phyloP scores from a whole-genome alignment of 1,140 invertebrate species.

The Drosophila suzukii region DNA sequence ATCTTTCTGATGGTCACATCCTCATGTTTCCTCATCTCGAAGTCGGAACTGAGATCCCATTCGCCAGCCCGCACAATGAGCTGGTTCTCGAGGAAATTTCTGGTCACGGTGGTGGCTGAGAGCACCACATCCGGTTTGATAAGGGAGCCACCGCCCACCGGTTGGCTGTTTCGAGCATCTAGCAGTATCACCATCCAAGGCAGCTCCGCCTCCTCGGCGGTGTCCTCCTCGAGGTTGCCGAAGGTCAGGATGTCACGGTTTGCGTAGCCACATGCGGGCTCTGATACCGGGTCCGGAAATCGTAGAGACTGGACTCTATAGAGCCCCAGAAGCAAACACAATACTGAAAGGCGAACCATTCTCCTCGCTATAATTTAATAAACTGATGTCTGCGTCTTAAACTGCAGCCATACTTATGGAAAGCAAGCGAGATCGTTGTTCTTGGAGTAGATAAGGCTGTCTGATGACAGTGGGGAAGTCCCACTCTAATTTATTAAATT shows the following conservation, averaged over 20 bases:
- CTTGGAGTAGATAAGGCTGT: too few species aligned
- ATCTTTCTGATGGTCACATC: slow-evolving; percentile 86
- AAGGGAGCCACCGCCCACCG: slow-evolving; percentile 89
- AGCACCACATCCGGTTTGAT: slow-evolving; percentile 88
- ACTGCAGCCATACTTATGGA: too few species aligned
- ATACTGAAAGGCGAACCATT: not conserved
- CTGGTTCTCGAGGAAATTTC: not conserved
- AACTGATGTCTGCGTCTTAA: not conserved
- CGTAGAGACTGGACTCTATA: not conserved
- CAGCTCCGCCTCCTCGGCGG: slow-evolving; percentile 87
- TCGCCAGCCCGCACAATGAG: slow-evolving; percentile 87
- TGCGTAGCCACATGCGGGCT: not conserved
- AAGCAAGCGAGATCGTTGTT: too few species aligned
- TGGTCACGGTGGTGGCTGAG: slow-evolving; percentile 87
- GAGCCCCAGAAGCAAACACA: not conserved
- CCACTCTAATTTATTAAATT: too few species aligned
- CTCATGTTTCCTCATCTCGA: slow-evolving; percentile 87
- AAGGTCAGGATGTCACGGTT: not conserved
- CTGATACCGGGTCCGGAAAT: too few species aligned
- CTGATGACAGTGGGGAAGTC: too few species aligned
- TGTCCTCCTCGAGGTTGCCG: too few species aligned
- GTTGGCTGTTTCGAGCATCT: slow-evolving; percentile 86
- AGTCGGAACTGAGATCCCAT: slow-evolving; percentile 88
- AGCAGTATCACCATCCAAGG: slow-evolving; percentile 94
- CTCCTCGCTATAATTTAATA: not conserved